These are phyloP conservation scores for Otus scops DNA, from an alignment of 2,797 vertebrate species.

Conservation along the genomic window DNA sequence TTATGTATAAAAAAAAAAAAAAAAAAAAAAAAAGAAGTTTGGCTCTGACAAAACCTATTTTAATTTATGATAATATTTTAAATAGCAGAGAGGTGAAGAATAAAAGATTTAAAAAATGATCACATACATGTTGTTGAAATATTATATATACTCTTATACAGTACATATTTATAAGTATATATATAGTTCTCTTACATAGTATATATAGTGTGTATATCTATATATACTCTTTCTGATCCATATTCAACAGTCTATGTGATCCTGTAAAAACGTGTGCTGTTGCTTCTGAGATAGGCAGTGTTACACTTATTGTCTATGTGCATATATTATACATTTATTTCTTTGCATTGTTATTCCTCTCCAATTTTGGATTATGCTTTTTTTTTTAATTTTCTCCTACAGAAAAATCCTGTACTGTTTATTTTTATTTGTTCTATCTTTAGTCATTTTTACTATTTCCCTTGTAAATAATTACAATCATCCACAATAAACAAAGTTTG, in stretches of 20 bases:
- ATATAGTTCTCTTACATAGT: neutral
- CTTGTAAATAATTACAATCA: neutral
- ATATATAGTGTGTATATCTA: too few species aligned
- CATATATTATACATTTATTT: neutral
- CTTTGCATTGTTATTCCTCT: neutral
- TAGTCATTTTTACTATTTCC: neutral
- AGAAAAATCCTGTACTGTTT: neutral
- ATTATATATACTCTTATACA: neutral
- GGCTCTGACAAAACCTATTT: neutral
- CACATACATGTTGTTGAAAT: neutral
- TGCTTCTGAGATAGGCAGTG: neutral
- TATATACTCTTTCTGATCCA: neutral
- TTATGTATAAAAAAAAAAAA: neutral
- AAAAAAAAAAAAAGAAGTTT: neutral
- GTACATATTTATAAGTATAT: neutral
- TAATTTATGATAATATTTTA: neutral
- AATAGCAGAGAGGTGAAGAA: neutral
- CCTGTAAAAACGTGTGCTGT: neutral
- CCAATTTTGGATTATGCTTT: neutral
- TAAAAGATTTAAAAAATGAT: neutral
- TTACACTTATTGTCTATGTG: rapidly evolving
- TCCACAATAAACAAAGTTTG: neutral
- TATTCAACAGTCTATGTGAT: neutral
- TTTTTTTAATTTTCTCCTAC: neutral
- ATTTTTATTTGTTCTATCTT: neutral